A percentile compares a stretch with the other conserved stretches of the same genome.
phyloP scores from a whole-genome alignment of 2,113 vertebrate species.

The Hassar affinis region DNA sequence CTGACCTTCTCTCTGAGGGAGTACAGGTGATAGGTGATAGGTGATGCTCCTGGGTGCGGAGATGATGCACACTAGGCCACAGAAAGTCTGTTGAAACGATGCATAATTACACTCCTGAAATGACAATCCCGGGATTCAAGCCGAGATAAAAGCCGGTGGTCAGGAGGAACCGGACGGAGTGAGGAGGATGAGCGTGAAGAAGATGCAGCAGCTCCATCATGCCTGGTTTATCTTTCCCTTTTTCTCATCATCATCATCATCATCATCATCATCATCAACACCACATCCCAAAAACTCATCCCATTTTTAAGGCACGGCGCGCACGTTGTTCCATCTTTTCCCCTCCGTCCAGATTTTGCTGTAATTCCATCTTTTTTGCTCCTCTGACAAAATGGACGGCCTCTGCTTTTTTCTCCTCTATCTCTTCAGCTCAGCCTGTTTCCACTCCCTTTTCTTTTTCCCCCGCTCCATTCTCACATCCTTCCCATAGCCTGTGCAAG shows the following conservation, averaged over 20 bases:
- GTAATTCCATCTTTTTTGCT: conserved; percentile 23
- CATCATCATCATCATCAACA: neutral
- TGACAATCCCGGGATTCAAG: conserved; percentile 9
- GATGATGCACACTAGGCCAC: neutral
- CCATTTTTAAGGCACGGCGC: neutral
- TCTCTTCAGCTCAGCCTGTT: neutral
- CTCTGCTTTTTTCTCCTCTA: conserved; percentile 5
- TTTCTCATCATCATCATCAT: neutral
- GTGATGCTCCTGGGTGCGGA: conserved; percentile 2
- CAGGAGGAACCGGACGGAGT: neutral
- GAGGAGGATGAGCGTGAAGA: neutral
- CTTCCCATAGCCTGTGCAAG: neutral
- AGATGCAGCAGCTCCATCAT: neutral
- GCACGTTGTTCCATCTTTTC: neutral
- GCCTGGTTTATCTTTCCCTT: neutral
- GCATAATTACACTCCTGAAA: no score
- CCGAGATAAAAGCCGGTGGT: neutral
- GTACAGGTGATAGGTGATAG: no score
- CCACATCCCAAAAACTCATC: neutral
- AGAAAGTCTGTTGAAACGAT: neutral
- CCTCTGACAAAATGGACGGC: conserved; percentile 54
- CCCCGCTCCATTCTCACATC: neutral
- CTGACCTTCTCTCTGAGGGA: neutral
- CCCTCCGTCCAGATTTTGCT: conserved; percentile 16
- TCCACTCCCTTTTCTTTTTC: neutral